These are phyloP conservation scores for Saimiri boliviensis DNA, from an alignment of 2,113 vertebrate genomes.

Conservation along the genomic window DNA sequence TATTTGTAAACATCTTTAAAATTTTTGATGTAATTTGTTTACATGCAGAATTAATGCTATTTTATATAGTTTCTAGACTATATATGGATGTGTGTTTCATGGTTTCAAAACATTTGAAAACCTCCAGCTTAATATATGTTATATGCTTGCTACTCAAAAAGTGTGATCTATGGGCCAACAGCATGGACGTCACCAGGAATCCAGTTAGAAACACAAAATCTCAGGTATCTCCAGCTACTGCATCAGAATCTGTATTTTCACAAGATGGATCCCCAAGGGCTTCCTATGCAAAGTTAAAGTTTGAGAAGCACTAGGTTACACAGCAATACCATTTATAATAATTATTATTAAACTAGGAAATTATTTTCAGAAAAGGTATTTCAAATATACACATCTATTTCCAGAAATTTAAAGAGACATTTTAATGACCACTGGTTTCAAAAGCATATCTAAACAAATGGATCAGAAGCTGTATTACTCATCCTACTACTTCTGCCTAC, in stretches of 20 bases:
- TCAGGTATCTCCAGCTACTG: neutral
- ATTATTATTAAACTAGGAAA: neutral
- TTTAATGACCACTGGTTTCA: neutral
- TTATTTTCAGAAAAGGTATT: constrained; percentile 11
- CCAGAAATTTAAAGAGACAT: constrained; percentile 26
- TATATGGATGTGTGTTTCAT: neutral
- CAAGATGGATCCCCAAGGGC: neutral
- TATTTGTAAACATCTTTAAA: neutral
- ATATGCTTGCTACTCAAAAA: neutral
- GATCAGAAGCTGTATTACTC: neutral
- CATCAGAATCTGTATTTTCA: neutral
- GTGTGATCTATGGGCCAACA: neutral
- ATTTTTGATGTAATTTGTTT: neutral
- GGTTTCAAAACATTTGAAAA: constrained; percentile 44
- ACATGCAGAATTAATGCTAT: neutral
- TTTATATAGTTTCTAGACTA: neutral
- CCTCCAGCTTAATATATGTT: neutral
- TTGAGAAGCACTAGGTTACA: neutral
- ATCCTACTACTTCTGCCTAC: neutral
- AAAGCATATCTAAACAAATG: neutral
- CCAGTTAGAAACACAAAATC: constrained; percentile 9
- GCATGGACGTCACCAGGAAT: neutral
- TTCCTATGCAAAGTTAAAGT: neutral
- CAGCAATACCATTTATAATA: neutral
- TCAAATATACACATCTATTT: neutral